A percentile compares a stretch with the other conserved stretches of the same genome.
Evolutionary conservation across 2,797 vertebrate genomes (phyloP).

Genomic region (Chloroceryle inda): DNA sequence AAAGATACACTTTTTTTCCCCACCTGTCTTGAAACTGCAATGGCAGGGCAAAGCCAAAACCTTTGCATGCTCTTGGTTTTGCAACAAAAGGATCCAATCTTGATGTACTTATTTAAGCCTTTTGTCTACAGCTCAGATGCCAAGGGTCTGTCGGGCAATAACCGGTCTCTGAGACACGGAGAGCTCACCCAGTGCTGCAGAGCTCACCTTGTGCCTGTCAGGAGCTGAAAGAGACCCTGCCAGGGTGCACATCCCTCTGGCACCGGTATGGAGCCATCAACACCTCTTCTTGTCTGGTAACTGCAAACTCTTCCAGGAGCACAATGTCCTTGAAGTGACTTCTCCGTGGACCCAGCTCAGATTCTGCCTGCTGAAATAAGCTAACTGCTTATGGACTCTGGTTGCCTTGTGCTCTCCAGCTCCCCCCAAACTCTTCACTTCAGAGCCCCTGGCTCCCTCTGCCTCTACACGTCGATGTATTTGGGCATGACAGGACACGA

Average conservation of each 20-base stretch:
- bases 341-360: neutral
- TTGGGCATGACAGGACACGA: neutral
- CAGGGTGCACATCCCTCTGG: fast-evolving
- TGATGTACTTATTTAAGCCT: neutral
- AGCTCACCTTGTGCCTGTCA: neutral
- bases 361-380: neutral
- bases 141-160: neutral
- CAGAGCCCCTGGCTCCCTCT: neutral
- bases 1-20: neutral
- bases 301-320: neutral
- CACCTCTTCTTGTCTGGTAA: neutral
- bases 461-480: fast-evolving
- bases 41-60: neutral
- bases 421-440: neutral
- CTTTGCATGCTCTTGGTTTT: neutral
- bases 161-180: neutral
- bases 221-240: neutral
- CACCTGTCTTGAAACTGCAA: neutral
- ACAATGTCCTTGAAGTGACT: neutral
- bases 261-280: fast-evolving
- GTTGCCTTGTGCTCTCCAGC: neutral
- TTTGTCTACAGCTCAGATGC: neutral
- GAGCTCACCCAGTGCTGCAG: neutral
- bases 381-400: neutral
- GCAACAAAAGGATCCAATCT: neutral